Evolutionary conservation across 1,140 invertebrate species (phyloP), one percentile per base, ranked within the genome.

Genomic region (Diorhabda elongata): DNA sequence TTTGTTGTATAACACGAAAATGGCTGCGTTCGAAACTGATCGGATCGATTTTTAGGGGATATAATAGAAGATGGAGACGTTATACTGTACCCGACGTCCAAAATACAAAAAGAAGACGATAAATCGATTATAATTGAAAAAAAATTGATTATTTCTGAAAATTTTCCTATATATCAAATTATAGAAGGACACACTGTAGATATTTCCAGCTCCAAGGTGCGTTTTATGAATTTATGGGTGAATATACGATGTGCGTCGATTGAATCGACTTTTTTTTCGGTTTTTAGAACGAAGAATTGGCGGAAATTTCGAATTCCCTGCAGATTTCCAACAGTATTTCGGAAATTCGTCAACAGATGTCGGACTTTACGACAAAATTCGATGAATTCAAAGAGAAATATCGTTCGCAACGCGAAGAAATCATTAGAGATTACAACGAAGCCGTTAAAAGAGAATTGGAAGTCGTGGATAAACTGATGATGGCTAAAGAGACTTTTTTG

Each of bases 301-400:
- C 26, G 26, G 26, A 26, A 26, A 26, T 26, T 26, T 26, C 26
- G 6, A 75, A 77, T 62, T 65, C 68, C 8, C 44, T 74, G 5
- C 64, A 69, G 4, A 69, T 73, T 4, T 68, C 64, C 9, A 75
- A 75, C 45, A 70, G 62, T 7, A 76, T 79, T 47, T 71, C 74
- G 2, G 73, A 75, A 61, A 66, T 79, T 5, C 64, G 76, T 26
- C 69, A 72, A 56, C 70, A 73, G 6, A 77, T 78, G 71, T 8
- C 62, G 8, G 71, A 70, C 6, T 77, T 79, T 41, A 71, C 69
- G 9, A 70, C 69, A 42, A 58, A 63, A 6, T 63, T 79, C 26
- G 73, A 75, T 3, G 75, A 76, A 58, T 77, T 78, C 61, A 74
- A 71, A 7, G 65, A 75, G 26, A 66, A 64, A 60, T 73, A 69